A percentile compares a stretch with the other conserved stretches of the same genome.
Conservation (phyloP, 2,888 invertebrate genomes). For the Conchocele bisecta region DNA sequence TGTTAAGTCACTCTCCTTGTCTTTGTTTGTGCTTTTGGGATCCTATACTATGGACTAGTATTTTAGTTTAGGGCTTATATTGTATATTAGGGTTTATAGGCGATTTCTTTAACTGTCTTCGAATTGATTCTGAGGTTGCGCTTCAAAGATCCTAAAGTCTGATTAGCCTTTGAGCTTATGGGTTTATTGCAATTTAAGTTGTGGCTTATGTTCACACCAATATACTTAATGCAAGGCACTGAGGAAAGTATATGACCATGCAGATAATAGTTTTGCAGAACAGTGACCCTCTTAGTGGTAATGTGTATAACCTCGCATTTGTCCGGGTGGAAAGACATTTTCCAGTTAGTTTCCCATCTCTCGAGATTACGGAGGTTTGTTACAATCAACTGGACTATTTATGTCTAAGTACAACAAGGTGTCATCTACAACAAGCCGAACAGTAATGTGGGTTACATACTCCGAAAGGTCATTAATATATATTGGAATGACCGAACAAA, state of each 20-base stretch:
- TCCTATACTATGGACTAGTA: conserved; percentile 1
- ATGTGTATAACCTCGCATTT: no score
- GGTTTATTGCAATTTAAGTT: conserved; percentile 4
- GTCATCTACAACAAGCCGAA: conserved; percentile 2
- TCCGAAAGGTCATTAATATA: conserved; percentile 2
- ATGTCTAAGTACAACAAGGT: background rate
- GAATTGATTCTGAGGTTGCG: conserved; percentile 3
- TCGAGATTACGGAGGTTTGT: background rate
- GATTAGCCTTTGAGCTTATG: conserved; percentile 6
- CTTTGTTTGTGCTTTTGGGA: background rate
- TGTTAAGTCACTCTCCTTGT: background rate
- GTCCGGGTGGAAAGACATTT: conserved; percentile 4
- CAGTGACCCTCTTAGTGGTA: background rate
- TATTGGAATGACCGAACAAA: no score
- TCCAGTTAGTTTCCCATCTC: conserved; percentile 5
- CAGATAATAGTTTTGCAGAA: background rate
- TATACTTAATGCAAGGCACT: background rate
- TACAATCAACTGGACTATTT: background rate
- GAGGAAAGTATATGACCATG: conserved; percentile 8
- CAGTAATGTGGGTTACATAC: background rate
- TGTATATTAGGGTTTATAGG: background rate
- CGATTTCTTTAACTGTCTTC: background rate
- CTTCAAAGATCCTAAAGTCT: conserved; percentile 9
- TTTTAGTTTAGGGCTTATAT: conserved; percentile 2
- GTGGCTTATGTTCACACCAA: background rate